Evolutionary conservation across 2,113 vertebrate species (phyloP), one percentile per base, ranked within the genome.

Genomic region (Laterallus jamaicensis): DNA sequence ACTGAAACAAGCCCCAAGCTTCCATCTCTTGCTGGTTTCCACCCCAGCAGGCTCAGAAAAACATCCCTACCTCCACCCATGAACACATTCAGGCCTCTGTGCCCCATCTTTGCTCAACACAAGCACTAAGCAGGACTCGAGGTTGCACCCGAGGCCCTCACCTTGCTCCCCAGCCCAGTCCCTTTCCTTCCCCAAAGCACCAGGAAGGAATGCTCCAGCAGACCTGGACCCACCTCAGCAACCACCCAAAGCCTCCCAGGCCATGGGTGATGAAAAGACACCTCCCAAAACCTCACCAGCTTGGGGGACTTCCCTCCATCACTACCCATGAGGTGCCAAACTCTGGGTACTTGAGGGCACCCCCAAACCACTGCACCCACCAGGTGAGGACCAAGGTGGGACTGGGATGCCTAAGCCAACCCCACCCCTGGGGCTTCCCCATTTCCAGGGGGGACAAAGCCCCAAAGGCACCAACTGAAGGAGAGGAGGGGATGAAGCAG

Each of bases 401-500:
- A 83, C 24, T 11, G 17, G 13, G 17, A 29, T 25, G 64, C 26
- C 80, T 26, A 39, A 79, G 22, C 20, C 49, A 6, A 73, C 15
- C 9, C 11, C 4, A 2, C 1, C 11, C 13, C 64, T 2, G 1
- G 35, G 59, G 15, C 31, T 78, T 2, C 19, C 35, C 32, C 4
- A 12, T 60, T 49, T 26, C 29, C 3, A 10, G n/a, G 63, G 52
- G 5, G 13, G 28, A 59, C 59, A 86, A 54, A 85, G 8, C 28
- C 19, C 15, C 6, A 8, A 25, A 86, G 14, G 19, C 18, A 31
- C 40, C 24, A 55, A 19, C 11, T 0, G 0, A 68, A 24, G 22
- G 19, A 74, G 19, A 82, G 5, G 15, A 83, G 29, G 12, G 31
- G 39, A 40, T 35, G 55, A 54, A 88, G 47, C 15, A 76, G 32